Evolutionary conservation across 2,797 vertebrate genomes (phyloP), one percentile per base, ranked within the genome.

Genomic region (Typhlichthys eigenmanni): DNA sequence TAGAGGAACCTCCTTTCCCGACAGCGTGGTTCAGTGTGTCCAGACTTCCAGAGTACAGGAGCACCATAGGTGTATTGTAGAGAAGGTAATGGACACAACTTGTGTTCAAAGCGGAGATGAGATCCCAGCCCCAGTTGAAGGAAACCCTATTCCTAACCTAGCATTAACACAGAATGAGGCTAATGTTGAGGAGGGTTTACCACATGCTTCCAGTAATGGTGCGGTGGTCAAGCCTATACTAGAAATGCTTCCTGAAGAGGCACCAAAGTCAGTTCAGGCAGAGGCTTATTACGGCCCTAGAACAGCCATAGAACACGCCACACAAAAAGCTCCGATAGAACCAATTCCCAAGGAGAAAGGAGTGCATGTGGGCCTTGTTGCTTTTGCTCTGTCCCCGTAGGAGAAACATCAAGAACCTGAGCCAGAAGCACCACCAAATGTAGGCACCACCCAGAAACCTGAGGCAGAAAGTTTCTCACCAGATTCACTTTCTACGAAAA

Each of bases 1-100:
- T 47, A 56, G 57, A 58, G 58, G 71, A n/a, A n/a, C 11, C 63
- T 54, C 55, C 17, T 24, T 71, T 70, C 62, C 71, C 49, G 78
- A 85, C 7, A 76, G 60, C 72, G 38, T 70, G 65, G 16, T 51
- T 51, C 71, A 84, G 46, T 65, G 45, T 75, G 5, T 49, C 13
- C 24, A 49, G 47, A 62, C 66, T 58, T 60, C 55, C 10, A 13
- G 60, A 58, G 11, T 68, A 68, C 60, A 43, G 58, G 57, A 71
- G 58, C 75, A 84, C 58, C 62, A 65, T 49, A 81, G 80, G 38
- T 57, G 61, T 65, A 82, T 47, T 69, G 57, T 76, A 61, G 71
- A 71, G 38, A 43, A 43, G 38, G 5, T 38, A 38, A 38, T 38
- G 8, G 8, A 43, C 38, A 7, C 38, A 43, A 43, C 38, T 43